Conservation (phyloP, 2,113 vertebrate genomes). For the Cryptoleucopteryx plumbea region DNA sequence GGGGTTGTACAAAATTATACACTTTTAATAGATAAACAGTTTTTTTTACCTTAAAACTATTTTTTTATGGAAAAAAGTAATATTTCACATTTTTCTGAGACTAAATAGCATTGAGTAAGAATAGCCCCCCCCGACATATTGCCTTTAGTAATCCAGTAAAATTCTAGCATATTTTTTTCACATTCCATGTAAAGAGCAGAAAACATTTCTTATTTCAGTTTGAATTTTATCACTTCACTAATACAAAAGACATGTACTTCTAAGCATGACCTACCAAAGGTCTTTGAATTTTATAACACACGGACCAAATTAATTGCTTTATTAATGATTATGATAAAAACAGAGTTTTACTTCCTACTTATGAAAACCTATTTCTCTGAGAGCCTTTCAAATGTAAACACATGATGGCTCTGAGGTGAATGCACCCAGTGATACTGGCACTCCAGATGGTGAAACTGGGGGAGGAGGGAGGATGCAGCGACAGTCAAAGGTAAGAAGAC, state of each 20-base stretch:
- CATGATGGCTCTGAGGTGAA: not conserved
- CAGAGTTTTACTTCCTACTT: not conserved
- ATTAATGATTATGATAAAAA: slow-evolving; percentile 42
- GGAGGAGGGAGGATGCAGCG: not conserved
- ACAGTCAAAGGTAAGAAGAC: not conserved
- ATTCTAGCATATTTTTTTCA: not conserved
- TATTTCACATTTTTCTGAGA: not conserved
- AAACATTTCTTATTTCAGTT: slow-evolving; percentile 18
- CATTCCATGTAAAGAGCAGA: not conserved
- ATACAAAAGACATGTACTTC: slow-evolving; percentile 34
- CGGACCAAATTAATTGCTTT: slow-evolving; percentile 37
- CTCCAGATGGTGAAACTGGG: fast-evolving
- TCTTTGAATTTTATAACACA: not conserved
- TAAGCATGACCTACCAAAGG: slow-evolving; percentile 42
- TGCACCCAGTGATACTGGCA: not conserved
- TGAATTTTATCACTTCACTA: slow-evolving; percentile 30
- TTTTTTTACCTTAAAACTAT: not conserved
- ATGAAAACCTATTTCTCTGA: not conserved
- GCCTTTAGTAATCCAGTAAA: not conserved
- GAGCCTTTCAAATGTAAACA: slow-evolving; percentile 2
- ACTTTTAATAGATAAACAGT: not conserved
- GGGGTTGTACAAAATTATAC: not conserved
- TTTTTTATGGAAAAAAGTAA: not conserved
- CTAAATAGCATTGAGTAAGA: not conserved
- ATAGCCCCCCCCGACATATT: not conserved